phyloP scores from a whole-genome alignment of 2,888 invertebrate genomes.

The Luperina testacea region DNA sequence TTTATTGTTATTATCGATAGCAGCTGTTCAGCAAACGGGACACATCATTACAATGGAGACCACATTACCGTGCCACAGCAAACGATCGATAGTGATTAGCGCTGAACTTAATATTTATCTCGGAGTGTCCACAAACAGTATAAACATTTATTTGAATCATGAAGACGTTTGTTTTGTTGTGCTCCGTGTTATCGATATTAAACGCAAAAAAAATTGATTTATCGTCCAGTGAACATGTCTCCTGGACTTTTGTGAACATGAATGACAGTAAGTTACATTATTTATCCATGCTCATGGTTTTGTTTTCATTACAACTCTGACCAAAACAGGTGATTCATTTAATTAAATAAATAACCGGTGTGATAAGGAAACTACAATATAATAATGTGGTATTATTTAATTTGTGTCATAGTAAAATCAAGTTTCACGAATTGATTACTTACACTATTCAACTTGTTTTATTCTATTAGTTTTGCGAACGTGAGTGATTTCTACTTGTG shows the following conservation, averaged over 20 bases:
- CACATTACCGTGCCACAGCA: too few relatives aligned
- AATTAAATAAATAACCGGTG: slow-evolving; percentile 25
- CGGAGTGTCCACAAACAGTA: slow-evolving; percentile 51
- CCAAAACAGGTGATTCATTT: slow-evolving; percentile 16
- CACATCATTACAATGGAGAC: slow-evolving; percentile 54
- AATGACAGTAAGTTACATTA: slow-evolving; percentile 83
- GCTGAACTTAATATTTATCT: slow-evolving; percentile 47
- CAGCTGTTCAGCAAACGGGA: slow-evolving; percentile 22
- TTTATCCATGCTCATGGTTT: slow-evolving; percentile 7
- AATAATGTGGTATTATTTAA: neutral
- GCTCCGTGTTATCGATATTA: slow-evolving; percentile 48
- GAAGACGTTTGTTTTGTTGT: slow-evolving; percentile 59
- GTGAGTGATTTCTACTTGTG: neutral
- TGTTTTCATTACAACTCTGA: slow-evolving; percentile 18
- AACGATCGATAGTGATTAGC: slow-evolving; percentile 50
- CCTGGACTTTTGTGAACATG: slow-evolving; percentile 80
- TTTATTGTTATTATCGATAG: slow-evolving; percentile 60
- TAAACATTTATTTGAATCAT: slow-evolving; percentile 51
- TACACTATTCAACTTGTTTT: neutral
- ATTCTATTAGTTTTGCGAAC: neutral
- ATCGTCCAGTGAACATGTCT: slow-evolving; percentile 56
- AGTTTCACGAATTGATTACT: neutral
- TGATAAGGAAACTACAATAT: slow-evolving; percentile 42
- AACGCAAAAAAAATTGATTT: slow-evolving; percentile 62
- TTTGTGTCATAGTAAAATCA: neutral